These are phyloP conservation scores for Platycheirus albimanus DNA, from an alignment of 2,888 invertebrate species.

Conservation along the genomic window DNA sequence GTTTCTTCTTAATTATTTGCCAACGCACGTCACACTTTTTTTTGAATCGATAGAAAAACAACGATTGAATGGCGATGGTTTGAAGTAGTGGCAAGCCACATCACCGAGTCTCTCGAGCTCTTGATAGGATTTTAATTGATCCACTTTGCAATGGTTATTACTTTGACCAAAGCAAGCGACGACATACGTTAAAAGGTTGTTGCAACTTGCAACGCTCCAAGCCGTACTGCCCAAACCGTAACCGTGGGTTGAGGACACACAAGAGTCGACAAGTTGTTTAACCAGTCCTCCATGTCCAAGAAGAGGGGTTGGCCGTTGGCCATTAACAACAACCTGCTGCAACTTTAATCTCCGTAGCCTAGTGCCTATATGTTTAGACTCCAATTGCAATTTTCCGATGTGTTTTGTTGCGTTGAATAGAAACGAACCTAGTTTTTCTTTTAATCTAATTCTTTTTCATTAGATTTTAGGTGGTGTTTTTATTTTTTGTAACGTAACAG, in stretches of 20 bases:
- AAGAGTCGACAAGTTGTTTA: slow-evolving; percentile 14
- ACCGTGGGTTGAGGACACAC: neutral
- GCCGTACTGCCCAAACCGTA: neutral
- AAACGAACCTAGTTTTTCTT: neutral
- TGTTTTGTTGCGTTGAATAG: too few species aligned
- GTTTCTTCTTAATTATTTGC: slow-evolving; percentile 42
- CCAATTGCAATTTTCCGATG: neutral
- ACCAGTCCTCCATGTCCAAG: slow-evolving; percentile 5
- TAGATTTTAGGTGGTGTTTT: too few species aligned
- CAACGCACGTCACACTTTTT: slow-evolving; percentile 51
- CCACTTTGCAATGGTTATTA: slow-evolving; percentile 63
- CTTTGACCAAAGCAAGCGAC: slow-evolving; percentile 24
- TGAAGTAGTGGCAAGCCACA: slow-evolving; percentile 9
- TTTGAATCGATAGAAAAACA: neutral
- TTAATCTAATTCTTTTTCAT: neutral
- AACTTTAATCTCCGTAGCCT: slow-evolving; percentile 14
- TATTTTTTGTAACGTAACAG: too few species aligned
- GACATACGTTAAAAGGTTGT: slow-evolving; percentile 12
- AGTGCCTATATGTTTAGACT: slow-evolving; percentile 3
- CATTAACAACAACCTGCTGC: slow-evolving; percentile 32
- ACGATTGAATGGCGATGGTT: neutral
- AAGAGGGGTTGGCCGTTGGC: slow-evolving; percentile 22
- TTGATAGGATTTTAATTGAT: slow-evolving; percentile 72
- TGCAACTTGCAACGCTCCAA: too few species aligned
- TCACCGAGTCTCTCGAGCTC: slow-evolving; percentile 23